These are phyloP conservation scores for Takifugu bimaculatus DNA, from an alignment of 2,113 vertebrate species.

Conservation along the genomic window DNA sequence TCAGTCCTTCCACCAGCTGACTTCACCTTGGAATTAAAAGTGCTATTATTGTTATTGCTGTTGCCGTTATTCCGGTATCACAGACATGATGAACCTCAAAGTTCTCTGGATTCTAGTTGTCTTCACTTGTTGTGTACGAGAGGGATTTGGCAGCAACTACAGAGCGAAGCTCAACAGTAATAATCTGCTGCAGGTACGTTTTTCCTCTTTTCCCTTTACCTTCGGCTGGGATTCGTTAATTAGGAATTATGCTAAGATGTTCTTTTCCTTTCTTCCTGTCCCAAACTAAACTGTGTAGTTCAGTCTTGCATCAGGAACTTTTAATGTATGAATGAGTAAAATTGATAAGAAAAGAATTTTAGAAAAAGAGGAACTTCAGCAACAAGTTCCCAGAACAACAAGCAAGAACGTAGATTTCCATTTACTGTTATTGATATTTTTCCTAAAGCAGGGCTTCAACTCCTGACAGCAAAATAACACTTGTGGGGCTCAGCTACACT, in stretches of 20 bases:
- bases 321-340: no score
- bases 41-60: conserved; percentile 10
- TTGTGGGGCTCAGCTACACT: conserved; percentile 55
- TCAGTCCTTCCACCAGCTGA: conserved; percentile 20
- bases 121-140: conserved; percentile 39
- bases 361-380: no score
- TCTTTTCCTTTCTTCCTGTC: no score
- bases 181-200: conserved; percentile 52
- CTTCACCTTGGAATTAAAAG: conserved; percentile 4
- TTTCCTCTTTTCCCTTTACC: not conserved
- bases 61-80: not conserved
- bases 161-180: conserved; percentile 25
- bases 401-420: no score
- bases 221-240: no score
- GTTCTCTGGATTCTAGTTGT: conserved; percentile 44
- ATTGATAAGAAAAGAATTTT: no score
- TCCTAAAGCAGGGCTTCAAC: conserved; percentile 11
- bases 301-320: no score
- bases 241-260: no score
- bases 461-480: conserved; percentile 44
- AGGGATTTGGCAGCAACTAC: conserved; percentile 50
- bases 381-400: no score
- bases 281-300: no score
- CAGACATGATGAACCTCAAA: conserved; percentile 31
- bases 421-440: not conserved